Evolutionary conservation across 2,113 vertebrate species (phyloP), one percentile per base, ranked within the genome.

Genomic region (Engraulis encrasicolus): DNA sequence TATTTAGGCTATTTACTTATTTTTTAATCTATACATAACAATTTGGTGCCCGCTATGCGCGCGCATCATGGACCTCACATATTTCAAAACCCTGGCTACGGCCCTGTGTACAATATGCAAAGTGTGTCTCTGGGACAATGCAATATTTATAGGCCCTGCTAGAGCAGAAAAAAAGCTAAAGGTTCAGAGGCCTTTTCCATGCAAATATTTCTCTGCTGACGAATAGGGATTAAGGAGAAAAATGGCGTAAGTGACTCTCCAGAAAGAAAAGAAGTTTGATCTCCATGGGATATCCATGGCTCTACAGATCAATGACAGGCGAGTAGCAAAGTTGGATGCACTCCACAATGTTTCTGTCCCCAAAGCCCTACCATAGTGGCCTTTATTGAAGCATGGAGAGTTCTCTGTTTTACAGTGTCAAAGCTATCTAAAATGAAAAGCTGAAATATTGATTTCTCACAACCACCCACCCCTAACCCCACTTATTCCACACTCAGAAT

Each of bases 391-490:
- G 66, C 27, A 34, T 15, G 66, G 66, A 27, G 66, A 74, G 23
- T 34, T 27, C 58, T 23, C 58, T 1, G 40, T 66, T 66, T 66
- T 66, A 66, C 58, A 66, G 1, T 74, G 66, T 74, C 66, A 23
- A 74, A 74, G 27, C 27, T 74, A 74, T 74, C 66, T 74, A 74
- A 74, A 74, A 74, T 74, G 66, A 74, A 74, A 74, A 74, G 66
- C 66, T 74, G 66, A 74, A 74, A 74, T 74, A 74, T 74, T 74
- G 66, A 74, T 74, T 74, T 74, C 66, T 31, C 27, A 74, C 66
- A 74, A 74, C 14, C n/a, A n/a, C n/a, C n/a, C n/a, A 74, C 9
- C 27, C 9, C 40, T 45, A n/a, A n/a, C n/a, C n/a, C 9, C 66
- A 34, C 27, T 66, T 31, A 12, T 74, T 74, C 23, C 31, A 74